Evolutionary conservation across 2,113 vertebrate species (phyloP), one percentile per base, ranked within the genome.

Genomic region (Heterotis niloticus): DNA sequence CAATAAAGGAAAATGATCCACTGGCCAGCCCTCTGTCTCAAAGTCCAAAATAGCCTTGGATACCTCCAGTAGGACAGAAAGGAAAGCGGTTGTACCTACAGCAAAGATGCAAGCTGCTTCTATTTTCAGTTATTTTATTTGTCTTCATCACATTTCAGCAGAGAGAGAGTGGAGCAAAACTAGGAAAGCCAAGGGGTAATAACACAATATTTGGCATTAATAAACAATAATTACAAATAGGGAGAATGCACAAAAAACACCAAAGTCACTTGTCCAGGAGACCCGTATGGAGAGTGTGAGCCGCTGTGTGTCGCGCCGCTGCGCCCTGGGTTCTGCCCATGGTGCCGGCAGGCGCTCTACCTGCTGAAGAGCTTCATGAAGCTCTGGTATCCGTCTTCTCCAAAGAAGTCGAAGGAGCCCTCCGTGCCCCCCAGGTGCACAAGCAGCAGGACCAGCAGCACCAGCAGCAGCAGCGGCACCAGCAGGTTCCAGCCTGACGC

Each of bases 361-460:
- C 90, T 92, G 83, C 90, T 89, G 84, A 94, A 94, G 26, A 94
- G 88, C 57, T 92, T 93, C 83, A 93, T 85, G 84, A 94, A 93
- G 88, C 87, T 92, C 81, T 91, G 87, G 80, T 91, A 90, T 68
- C 92, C 92, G 1, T 93, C 91, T 73, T 94, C 92, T 28, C 92
- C 91, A 34, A 99, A 94, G 89, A 96, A 96, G 85, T 96, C 92
- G 0, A 93, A 92, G 0, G 96, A 95, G 29, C 93, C 95, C 69
- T 95, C 89, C 20, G 95, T 92, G 72, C 94, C 89, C 52, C 96
- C 94, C 79, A 98, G 92, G 83, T 99, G 96, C 83, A 99, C 83
- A 14, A 95, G 92, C 0, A 97, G 92, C 0, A 96, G 94, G 80
- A 97, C 87, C 44, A 95, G 86, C 80, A 98, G 87, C 16, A 90